Base-by-base conservation (phyloP, 2,113 vertebrate species). In the Misgurnus mizolepis region DNA sequence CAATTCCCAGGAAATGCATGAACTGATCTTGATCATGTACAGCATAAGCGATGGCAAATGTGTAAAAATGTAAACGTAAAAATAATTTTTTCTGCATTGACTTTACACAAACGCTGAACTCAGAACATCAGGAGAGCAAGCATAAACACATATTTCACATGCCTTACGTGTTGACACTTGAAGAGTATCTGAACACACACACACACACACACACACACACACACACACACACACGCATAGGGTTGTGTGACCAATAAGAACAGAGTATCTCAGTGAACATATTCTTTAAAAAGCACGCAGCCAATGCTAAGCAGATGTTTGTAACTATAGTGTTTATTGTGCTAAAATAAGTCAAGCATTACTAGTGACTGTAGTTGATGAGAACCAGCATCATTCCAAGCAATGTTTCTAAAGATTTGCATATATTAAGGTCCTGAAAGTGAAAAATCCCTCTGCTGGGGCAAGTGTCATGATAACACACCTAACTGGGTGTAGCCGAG, bases 121-220 rank as follows among this genome's bases (percentile, higher is more conserved):
- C 22, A 55, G 15, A 76, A 50, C 45, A 40, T 76, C 47, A 8
- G n/a, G 75, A 39, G 62, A n/a, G 40, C 62, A 66, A 34, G 75
- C 4, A 8, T 47, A 34, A 55, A 77, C 34, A 77, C 75, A 77
- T 77, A 76, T 39, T 64, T 76, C n/a, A 22, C 5, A 76, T 76
- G 73, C 60, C 60, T 76, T 76, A 5, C 73, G n/a, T 49, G 73
- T 76, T 5, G 22, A n/a, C 45, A 64, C 60, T 50, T 0, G 60
- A 76, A 76, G 3, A 49, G 40, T 22, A 10, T 1, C 6, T 40
- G 69, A 72, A 72, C 34, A 41, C 69, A 56, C 10, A 6, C 17
- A 12, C 41, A 68, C 64, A 10, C 0, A 41, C n/a, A 58, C 5
- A 6, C 8, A 6, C 27, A 27, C 27, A 27, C 27, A 27, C 27